Percentiles rank a stretch among this genome's conserved stretches.
phyloP scores from a whole-genome alignment of 1,140 invertebrate species.

The Zophobas morio region DNA sequence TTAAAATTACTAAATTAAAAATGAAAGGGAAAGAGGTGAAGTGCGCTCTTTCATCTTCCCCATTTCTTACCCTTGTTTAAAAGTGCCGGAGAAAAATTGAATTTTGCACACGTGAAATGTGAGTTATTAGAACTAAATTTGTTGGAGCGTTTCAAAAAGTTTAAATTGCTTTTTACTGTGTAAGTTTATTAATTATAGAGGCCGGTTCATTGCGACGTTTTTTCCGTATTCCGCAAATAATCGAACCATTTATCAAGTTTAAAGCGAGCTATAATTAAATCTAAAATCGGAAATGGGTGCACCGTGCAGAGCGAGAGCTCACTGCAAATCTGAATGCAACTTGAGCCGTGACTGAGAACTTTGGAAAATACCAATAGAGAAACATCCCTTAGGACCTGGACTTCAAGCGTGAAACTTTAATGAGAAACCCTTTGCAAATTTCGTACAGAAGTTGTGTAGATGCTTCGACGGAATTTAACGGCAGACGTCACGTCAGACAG shows the following conservation, averaged over 20 bases:
- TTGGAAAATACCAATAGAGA: slow-evolving; percentile 19
- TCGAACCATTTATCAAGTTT: slow-evolving; percentile 21
- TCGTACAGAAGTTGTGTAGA: neutral
- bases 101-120: slow-evolving; percentile 51
- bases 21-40: slow-evolving; percentile 42
- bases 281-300: neutral
- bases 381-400: neutral
- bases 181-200: slow-evolving; percentile 39
- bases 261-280: slow-evolving; percentile 31
- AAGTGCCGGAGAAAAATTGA: slow-evolving; percentile 40
- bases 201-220: slow-evolving; percentile 12
- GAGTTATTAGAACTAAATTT: slow-evolving; percentile 44
- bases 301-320: neutral
- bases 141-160: slow-evolving; percentile 44
- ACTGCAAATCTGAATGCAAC: slow-evolving; percentile 25
- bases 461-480: slow-evolving; percentile 9
- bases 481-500: slow-evolving; percentile 29
- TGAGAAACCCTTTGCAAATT: slow-evolving; percentile 20
- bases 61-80: slow-evolving; percentile 17
- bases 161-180: slow-evolving; percentile 42
- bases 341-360: neutral
- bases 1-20: slow-evolving; percentile 53
- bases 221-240: slow-evolving; percentile 26
- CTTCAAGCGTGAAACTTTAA: slow-evolving; percentile 16
- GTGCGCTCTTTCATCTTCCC: slow-evolving; percentile 36